Conservation (phyloP, 2,797 vertebrate genomes). For the Characodon lateralis region DNA sequence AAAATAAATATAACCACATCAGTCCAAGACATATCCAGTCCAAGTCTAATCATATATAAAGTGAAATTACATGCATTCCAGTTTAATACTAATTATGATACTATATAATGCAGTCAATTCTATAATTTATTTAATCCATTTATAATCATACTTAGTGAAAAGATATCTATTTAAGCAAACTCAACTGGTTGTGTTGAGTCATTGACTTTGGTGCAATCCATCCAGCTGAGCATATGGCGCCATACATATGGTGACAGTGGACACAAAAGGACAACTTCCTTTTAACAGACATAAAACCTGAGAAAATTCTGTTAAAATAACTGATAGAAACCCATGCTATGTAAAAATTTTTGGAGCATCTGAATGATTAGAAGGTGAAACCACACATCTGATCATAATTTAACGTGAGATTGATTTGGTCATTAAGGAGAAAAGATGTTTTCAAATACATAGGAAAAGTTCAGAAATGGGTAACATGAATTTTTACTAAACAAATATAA, state of each 20-base stretch:
- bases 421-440: not conserved
- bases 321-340: not conserved
- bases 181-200: not conserved
- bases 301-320: not conserved
- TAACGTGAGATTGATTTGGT: not conserved
- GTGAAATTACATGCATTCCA: not conserved
- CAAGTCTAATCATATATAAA: not conserved
- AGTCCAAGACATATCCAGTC: not conserved
- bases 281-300: not conserved
- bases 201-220: not conserved
- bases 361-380: not conserved
- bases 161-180: not conserved
- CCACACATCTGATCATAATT: not conserved
- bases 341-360: not conserved
- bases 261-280: not conserved
- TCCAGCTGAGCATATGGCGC: not conserved
- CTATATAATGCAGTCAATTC: not conserved
- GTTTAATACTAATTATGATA: not conserved
- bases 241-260: not conserved
- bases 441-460: too few relatives aligned
- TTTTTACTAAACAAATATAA: not conserved
- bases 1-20: too few relatives aligned
- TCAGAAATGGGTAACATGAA: not conserved
- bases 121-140: not conserved
- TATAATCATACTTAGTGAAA: not conserved